Conservation (phyloP, 2,797 vertebrate species). For the Phaenicophaeus curvirostris region DNA sequence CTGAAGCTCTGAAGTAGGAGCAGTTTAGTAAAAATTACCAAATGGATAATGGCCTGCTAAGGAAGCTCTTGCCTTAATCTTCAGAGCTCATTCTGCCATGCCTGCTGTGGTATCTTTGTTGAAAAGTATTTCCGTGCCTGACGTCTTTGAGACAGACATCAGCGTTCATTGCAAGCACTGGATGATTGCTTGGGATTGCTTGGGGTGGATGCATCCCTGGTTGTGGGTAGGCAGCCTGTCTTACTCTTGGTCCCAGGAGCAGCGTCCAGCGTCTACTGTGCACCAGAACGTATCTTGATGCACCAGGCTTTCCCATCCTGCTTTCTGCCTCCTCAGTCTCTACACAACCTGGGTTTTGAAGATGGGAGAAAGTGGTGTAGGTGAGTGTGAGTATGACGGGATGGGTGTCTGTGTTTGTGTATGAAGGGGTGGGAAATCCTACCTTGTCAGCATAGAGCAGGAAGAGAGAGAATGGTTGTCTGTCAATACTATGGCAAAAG, state of each 20-base stretch:
- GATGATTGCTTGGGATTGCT: not conserved
- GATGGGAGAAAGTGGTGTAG: not conserved
- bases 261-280: not conserved
- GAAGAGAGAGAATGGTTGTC: not conserved
- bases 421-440: not conserved
- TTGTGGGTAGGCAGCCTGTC: not conserved
- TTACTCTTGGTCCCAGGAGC: not conserved
- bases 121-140: not conserved
- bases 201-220: not conserved
- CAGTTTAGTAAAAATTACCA: not conserved
- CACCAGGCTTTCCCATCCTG: not conserved
- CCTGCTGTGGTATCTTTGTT: not conserved
- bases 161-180: rapidly evolving
- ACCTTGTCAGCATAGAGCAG: not conserved
- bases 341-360: not conserved
- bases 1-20: not conserved
- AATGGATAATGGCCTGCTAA: not conserved
- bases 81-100: not conserved
- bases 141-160: not conserved
- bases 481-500: not conserved
- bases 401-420: not conserved
- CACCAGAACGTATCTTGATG: not conserved
- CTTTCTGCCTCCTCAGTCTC: not conserved
- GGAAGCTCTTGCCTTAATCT: not conserved
- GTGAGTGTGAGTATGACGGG: no score